phyloP scores from a whole-genome alignment of 2,797 vertebrate species.

The Eurystomus glaucurus region DNA sequence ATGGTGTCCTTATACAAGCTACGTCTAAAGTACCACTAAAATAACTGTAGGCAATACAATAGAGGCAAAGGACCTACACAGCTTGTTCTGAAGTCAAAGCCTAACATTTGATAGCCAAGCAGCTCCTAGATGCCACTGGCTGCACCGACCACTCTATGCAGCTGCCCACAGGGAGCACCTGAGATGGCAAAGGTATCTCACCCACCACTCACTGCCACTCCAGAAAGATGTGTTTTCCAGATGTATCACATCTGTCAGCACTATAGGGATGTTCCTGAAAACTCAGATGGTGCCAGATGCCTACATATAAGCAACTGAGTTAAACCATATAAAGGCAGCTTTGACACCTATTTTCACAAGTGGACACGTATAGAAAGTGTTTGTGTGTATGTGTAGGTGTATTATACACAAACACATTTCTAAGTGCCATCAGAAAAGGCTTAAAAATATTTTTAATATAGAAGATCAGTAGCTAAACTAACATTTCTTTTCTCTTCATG shows the following conservation, averaged over 20 bases:
- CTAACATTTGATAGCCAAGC: background rate
- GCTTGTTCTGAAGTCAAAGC: background rate
- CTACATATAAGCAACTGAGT: background rate
- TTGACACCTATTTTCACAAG: background rate
- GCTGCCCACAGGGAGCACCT: background rate
- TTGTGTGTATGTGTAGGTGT: too few relatives aligned
- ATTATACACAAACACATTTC: background rate
- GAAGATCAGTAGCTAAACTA: background rate
- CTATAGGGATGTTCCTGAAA: background rate
- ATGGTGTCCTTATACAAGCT: background rate
- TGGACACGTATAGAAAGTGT: background rate
- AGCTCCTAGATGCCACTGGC: background rate
- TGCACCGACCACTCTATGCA: accelerated
- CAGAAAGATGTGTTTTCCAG: accelerated
- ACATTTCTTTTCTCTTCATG: background rate
- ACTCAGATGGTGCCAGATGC: background rate
- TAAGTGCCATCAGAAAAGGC: background rate
- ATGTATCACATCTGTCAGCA: accelerated
- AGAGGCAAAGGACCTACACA: background rate
- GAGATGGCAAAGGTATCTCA: background rate
- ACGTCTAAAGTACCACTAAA: background rate
- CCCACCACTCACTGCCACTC: accelerated
- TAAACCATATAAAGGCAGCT: background rate
- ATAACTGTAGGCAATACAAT: accelerated
- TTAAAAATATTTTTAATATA: background rate